Evolutionary conservation across 2,797 vertebrate species (phyloP).

Genomic region (Amazona finschi): DNA sequence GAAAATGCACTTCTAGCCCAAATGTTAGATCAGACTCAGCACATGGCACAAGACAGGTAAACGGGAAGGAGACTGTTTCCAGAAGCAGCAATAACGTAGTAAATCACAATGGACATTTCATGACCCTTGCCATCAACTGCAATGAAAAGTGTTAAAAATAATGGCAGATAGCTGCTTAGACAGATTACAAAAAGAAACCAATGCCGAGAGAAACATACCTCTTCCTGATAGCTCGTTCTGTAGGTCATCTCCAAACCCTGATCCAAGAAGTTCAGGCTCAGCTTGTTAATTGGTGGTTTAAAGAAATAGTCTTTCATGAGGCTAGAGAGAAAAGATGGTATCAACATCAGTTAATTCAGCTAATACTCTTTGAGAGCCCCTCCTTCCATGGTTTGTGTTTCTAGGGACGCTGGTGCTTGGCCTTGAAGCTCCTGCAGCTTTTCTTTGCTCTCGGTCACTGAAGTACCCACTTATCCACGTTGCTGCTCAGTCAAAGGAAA

Average conservation of each 20-base stretch:
- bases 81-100: background rate
- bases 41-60: background rate
- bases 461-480: background rate
- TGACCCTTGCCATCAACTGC: background rate
- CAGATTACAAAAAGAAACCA: background rate
- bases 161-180: background rate
- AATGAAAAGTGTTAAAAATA: background rate
- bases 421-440: background rate
- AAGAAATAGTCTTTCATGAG: conserved; percentile 99
- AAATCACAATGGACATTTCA: background rate
- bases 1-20: background rate
- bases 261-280: conserved; percentile 95
- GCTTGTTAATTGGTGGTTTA: conserved; percentile 96
- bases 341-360: background rate
- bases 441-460: background rate
- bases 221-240: conserved; percentile 91
- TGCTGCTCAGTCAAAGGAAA: background rate
- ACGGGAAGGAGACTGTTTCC: background rate
- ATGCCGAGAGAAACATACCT: conserved; percentile 76
- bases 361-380: background rate
- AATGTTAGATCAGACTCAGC: background rate
- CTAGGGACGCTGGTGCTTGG: background rate
- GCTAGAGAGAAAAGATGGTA: conserved; percentile 69
- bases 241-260: conserved; percentile 88
- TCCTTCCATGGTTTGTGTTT: background rate